Conservation (phyloP, 1,140 invertebrate species). For the Homalodisca vitripennis region DNA sequence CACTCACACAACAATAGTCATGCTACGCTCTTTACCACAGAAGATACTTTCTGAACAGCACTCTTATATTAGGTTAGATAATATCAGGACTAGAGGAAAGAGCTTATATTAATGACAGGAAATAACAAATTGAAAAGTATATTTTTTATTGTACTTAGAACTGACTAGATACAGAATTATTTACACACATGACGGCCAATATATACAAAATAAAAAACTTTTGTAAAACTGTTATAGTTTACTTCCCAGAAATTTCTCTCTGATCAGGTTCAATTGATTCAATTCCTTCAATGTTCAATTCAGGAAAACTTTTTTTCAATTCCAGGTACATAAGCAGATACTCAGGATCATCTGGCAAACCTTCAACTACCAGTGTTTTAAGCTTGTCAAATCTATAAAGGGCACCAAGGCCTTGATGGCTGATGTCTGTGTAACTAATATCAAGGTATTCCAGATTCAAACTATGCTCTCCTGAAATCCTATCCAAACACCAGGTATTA, state of each 20-base stretch:
- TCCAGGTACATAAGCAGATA: neutral
- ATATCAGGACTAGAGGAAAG: too few relatives aligned
- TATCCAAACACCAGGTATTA: slow-evolving; percentile 77
- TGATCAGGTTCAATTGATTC: neutral
- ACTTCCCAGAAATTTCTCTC: neutral
- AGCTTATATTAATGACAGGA: too few relatives aligned
- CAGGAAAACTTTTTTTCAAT: neutral
- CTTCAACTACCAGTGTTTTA: slow-evolving; percentile 55
- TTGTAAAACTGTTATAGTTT: too few relatives aligned
- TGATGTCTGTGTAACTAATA: slow-evolving; percentile 64
- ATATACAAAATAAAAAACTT: too few relatives aligned
- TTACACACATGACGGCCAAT: too few relatives aligned
- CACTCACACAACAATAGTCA: too few relatives aligned
- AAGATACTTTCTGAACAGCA: too few relatives aligned
- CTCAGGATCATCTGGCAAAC: slow-evolving; percentile 44
- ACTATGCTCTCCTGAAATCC: slow-evolving; percentile 56
- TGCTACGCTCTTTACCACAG: too few relatives aligned
- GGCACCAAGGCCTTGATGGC: slow-evolving; percentile 61
- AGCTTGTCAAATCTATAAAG: slow-evolving; percentile 60
- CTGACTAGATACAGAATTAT: too few relatives aligned
- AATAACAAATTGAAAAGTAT: too few relatives aligned
- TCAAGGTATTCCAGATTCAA: slow-evolving; percentile 68
- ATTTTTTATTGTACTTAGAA: too few relatives aligned
- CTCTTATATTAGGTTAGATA: too few relatives aligned
- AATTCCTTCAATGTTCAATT: neutral